Conservation (phyloP, 1,140 invertebrate genomes). For the Orius laevigatus region DNA sequence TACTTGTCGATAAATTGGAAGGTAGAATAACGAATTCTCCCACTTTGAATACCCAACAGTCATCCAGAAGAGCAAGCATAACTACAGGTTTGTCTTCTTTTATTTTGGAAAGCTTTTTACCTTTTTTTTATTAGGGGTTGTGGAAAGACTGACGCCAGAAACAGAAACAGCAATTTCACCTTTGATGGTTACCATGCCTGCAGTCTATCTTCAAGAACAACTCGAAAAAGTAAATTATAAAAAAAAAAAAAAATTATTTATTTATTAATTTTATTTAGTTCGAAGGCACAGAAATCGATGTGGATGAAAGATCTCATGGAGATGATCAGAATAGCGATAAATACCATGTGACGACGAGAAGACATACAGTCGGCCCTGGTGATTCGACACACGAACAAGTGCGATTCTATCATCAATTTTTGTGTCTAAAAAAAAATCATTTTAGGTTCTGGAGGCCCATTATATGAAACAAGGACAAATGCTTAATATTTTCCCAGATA, state of each 20-base stretch:
- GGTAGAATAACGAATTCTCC: constrained; percentile 28
- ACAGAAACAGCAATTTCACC: constrained; percentile 23
- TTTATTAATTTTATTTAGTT: constrained; percentile 34
- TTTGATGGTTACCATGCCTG: constrained; percentile 39
- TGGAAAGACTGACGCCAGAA: constrained; percentile 25
- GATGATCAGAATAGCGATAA: constrained; percentile 21
- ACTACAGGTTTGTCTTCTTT: constrained; percentile 34
- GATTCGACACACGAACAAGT: constrained; percentile 60
- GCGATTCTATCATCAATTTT: not conserved
- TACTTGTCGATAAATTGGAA: constrained; percentile 66
- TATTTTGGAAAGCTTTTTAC: constrained; percentile 5
- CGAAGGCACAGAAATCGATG: constrained; percentile 40
- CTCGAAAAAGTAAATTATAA: constrained; percentile 41
- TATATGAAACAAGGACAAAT: constrained; percentile 29
- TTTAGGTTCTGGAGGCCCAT: constrained; percentile 31
- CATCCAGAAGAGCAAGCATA: constrained; percentile 39
- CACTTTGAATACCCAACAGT: constrained; percentile 11
- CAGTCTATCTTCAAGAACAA: constrained; percentile 39
- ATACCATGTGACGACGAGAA: constrained; percentile 39
- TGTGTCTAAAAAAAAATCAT: constrained; percentile 6
- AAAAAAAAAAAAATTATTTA: not conserved
- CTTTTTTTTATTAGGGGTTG: constrained; percentile 23
- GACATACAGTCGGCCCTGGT: constrained; percentile 86
- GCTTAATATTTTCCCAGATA: constrained; percentile 36
- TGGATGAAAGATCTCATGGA: constrained; percentile 29